Evolutionary conservation across 2,888 invertebrate species (phyloP).

Genomic region (Lycaena phlaeas): DNA sequence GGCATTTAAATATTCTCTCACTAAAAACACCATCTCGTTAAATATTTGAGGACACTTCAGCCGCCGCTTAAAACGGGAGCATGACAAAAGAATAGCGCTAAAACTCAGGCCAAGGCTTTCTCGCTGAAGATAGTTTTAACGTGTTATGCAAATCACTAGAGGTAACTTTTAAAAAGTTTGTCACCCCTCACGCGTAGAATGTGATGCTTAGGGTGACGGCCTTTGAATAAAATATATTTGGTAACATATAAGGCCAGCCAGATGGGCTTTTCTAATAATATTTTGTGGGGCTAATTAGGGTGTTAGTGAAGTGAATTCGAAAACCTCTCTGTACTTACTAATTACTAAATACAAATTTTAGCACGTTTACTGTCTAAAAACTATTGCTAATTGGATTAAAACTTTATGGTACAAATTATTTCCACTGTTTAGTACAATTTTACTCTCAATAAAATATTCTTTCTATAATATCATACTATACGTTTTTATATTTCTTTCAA

Average conservation of each 20-base stretch:
- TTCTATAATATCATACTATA: too few relatives aligned
- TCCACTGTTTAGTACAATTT: too few relatives aligned
- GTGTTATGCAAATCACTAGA: neutral
- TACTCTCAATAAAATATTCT: too few relatives aligned
- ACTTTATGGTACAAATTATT: neutral
- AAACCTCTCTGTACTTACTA: too few relatives aligned
- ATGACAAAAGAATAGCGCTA: neutral
- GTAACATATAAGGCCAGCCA: too few relatives aligned
- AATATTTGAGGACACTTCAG: neutral
- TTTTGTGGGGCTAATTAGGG: too few relatives aligned
- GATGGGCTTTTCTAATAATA: too few relatives aligned
- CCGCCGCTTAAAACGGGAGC: neutral
- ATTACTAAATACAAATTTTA: too few relatives aligned
- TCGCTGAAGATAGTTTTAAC: neutral
- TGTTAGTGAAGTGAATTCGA: too few relatives aligned
- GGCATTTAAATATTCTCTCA: neutral
- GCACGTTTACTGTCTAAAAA: too few relatives aligned
- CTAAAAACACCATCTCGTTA: neutral
- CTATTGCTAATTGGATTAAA: too few relatives aligned
- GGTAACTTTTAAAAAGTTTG: constrained; percentile 1
- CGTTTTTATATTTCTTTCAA: too few relatives aligned
- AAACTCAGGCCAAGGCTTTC: neutral
- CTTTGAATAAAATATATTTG: neutral
- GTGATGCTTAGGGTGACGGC: neutral
- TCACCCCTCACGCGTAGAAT: neutral